phyloP scores from a whole-genome alignment of 1,140 invertebrate species.

The Pogonus chalceus region DNA sequence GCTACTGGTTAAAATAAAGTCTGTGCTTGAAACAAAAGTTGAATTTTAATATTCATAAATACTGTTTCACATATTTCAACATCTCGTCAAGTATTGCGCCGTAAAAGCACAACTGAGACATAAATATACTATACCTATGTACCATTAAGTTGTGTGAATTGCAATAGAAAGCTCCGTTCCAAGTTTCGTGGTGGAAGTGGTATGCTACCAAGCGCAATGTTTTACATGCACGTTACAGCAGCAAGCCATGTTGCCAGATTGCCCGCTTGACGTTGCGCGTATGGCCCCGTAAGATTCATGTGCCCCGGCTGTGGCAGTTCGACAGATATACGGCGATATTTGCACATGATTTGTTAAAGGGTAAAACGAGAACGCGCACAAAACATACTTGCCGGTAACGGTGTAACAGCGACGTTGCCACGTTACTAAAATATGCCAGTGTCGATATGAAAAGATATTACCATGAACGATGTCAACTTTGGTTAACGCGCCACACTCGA shows the following conservation, averaged over 20 bases:
- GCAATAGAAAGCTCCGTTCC: no score
- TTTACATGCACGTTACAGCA: neutral
- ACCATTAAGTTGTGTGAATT: no score
- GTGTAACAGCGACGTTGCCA: neutral
- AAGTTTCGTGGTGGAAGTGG: no score
- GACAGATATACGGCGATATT: slow-evolving; percentile 4
- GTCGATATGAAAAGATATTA: slow-evolving; percentile 6
- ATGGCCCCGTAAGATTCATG: slow-evolving; percentile 1
- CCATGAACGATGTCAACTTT: slow-evolving; percentile 1
- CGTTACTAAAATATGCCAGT: neutral
- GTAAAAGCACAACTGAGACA: no score
- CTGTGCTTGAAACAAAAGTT: no score
- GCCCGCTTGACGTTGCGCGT: neutral
- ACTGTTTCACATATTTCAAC: no score
- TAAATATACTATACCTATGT: no score
- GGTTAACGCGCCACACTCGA: neutral
- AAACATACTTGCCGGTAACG: neutral
- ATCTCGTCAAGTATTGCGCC: no score
- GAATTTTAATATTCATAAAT: no score
- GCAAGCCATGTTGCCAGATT: neutral
- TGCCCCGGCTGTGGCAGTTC: neutral
- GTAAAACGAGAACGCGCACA: neutral
- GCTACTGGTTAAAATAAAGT: no score
- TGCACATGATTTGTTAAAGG: slow-evolving; percentile 5
- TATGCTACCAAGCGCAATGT: neutral